A percentile compares a stretch with the other conserved stretches of the same genome.
Conservation (phyloP, 2,888 invertebrate species). For the Argyresthia albistria region DNA sequence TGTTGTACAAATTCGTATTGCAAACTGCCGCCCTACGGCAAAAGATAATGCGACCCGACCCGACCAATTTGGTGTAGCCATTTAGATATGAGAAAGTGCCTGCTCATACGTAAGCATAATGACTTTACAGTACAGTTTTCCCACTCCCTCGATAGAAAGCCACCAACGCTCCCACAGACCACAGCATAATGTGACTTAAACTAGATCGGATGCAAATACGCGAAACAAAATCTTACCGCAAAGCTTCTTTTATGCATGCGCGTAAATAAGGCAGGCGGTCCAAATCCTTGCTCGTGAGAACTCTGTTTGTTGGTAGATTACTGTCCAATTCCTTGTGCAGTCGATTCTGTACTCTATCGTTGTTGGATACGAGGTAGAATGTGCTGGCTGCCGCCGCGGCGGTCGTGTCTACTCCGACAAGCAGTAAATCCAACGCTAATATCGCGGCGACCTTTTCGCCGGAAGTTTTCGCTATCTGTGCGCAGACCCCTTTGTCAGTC, state of each 20-base stretch:
- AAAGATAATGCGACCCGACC: no score
- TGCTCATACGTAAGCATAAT: no score
- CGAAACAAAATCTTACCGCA: constrained; percentile 64
- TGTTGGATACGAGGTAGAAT: constrained; percentile 81
- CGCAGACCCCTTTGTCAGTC: constrained; percentile 56
- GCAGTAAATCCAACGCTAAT: constrained; percentile 81
- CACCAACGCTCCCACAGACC: no score
- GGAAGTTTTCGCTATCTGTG: constrained; percentile 42
- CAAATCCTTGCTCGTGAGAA: constrained; percentile 73
- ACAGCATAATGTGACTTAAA: background rate
- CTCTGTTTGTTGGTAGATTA: constrained; percentile 66
- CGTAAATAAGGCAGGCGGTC: constrained; percentile 79
- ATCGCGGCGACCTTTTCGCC: constrained; percentile 74
- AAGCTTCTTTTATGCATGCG: constrained; percentile 84
- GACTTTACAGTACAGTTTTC: no score
- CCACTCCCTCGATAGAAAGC: no score
- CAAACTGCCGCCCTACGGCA: no score
- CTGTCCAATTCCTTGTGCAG: constrained; percentile 75
- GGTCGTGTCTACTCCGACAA: constrained; percentile 88
- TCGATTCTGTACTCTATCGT: constrained; percentile 76
- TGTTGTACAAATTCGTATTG: no score
- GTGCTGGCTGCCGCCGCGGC: constrained; percentile 83
- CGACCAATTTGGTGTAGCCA: no score
- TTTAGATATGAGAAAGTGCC: no score
- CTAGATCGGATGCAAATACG: background rate